These are phyloP conservation scores for Deladenus siricidicola DNA, from an alignment of 2,888 invertebrate genomes.

Conservation along the genomic window DNA sequence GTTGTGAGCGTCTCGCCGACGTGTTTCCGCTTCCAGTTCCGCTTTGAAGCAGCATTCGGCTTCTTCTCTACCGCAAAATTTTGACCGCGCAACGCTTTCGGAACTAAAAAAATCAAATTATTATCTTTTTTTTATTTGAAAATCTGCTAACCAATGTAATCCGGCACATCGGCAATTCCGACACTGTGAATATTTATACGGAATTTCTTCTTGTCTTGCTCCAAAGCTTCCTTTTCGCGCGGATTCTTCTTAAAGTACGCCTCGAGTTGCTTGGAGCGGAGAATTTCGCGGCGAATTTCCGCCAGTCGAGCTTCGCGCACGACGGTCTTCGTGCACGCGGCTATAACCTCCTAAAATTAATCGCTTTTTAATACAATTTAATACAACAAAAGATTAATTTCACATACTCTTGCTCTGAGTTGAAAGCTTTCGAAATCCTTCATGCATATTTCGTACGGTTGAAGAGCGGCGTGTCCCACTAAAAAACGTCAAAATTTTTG, in stretches of 20 bases:
- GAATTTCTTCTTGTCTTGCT: slow-evolving; percentile 43
- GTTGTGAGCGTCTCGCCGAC: slow-evolving; percentile 23
- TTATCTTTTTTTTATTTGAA: neutral
- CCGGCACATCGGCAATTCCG: slow-evolving; percentile 48
- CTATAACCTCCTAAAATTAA: slow-evolving; percentile 71
- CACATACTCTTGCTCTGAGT: slow-evolving; percentile 69
- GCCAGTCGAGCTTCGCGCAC: slow-evolving; percentile 84
- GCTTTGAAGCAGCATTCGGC: neutral
- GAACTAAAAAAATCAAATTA: slow-evolving; percentile 33
- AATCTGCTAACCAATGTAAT: slow-evolving; percentile 40
- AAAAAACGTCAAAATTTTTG: too few relatives aligned
- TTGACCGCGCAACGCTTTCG: slow-evolving; percentile 42
- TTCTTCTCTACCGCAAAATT: slow-evolving; percentile 11
- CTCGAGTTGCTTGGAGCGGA: slow-evolving; percentile 67
- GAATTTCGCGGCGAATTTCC: slow-evolving; percentile 86
- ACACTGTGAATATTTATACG: slow-evolving; percentile 38
- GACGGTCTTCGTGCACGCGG: slow-evolving; percentile 83
- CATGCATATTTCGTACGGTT: slow-evolving; percentile 83
- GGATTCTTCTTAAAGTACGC: slow-evolving; percentile 47
- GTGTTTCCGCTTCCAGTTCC: neutral
- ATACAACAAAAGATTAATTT: neutral
- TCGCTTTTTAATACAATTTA: neutral
- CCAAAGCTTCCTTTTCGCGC: slow-evolving; percentile 42
- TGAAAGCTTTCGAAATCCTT: slow-evolving; percentile 92
- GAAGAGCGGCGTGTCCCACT: slow-evolving; percentile 56